Conservation (phyloP, 2,113 vertebrate genomes). For the Setophaga coronata region DNA sequence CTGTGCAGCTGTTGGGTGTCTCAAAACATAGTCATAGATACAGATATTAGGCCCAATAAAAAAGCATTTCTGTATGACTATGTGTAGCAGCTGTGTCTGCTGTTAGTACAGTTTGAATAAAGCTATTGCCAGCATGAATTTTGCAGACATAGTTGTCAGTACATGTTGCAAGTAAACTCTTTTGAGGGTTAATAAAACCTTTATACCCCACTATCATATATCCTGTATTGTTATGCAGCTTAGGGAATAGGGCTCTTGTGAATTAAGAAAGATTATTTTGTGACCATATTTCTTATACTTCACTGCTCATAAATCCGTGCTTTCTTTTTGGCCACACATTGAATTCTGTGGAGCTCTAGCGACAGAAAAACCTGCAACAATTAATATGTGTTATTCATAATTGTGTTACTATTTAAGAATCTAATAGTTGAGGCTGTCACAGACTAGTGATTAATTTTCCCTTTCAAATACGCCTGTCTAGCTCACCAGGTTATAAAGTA, state of each 20-base stretch:
- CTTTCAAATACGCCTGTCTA: not conserved
- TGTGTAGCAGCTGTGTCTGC: not conserved
- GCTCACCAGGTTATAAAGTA: not conserved
- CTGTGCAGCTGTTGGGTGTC: not conserved
- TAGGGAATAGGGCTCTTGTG: not conserved
- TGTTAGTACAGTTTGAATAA: fast-evolving
- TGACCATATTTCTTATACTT: not conserved
- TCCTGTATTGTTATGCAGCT: not conserved
- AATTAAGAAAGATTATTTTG: not conserved
- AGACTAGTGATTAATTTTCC: not conserved
- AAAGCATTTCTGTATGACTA: not conserved
- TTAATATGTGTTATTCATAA: not conserved
- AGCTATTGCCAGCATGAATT: not conserved
- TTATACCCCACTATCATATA: not conserved
- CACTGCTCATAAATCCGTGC: not conserved
- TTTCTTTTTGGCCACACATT: not conserved
- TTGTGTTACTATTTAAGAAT: not conserved
- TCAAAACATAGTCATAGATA: not conserved
- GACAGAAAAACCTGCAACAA: not conserved
- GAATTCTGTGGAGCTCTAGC: not conserved
- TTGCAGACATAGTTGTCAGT: not conserved
- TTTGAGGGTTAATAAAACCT: not conserved
- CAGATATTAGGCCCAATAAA: not conserved
- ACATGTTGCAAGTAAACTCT: not conserved
- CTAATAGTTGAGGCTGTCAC: not conserved